Evolutionary conservation across 2,888 invertebrate species (phyloP), one percentile per base, ranked within the genome.

Genomic region (Chrysomela aeneicollis): DNA sequence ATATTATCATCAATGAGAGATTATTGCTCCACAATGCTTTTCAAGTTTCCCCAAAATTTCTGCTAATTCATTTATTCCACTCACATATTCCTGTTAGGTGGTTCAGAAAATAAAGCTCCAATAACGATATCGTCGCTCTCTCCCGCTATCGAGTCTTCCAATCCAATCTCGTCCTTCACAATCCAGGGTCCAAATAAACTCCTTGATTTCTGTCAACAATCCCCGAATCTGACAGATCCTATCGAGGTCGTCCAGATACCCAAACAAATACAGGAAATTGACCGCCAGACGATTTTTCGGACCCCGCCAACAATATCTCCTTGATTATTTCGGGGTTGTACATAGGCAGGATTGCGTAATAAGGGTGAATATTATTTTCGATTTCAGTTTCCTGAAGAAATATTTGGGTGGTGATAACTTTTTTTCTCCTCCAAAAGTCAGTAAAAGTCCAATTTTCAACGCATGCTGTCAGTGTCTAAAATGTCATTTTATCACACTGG

Each of bases 171-270:
- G 74, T 63, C 74, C 74, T 74, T 74, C 74, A 75, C 74, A 74
- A 76, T 75, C 75, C 70, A 32, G 73, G 73, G 70, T 74, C 67
- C 69, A 72, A 69, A 73, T 70, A 69, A 72, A 71, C 73, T 72
- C 74, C 71, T 71, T 76, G 76, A 78, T 76, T 75, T 74, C 72
- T 74, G 76, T 77, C 74, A 77, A 75, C 75, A 75, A 68, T 71
- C 59, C 66, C 69, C 61, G 64, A 69, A 71, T 71, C 67, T 73
- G 73, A 73, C 75, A 70, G 74, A 74, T 72, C 71, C 68, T 66
- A 72, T 74, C 71, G 69, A 63, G 69, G 66, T 72, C 70, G 63
- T 67, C 67, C 71, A 74, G 73, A 73, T 73, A 69, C 78, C 78
- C 76, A 78, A 78, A 72, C 74, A 76, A 78, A 78, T 76, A 76